These are phyloP conservation scores for Pandemis corylana DNA, from an alignment of 2,888 invertebrate genomes.

Conservation along the genomic window DNA sequence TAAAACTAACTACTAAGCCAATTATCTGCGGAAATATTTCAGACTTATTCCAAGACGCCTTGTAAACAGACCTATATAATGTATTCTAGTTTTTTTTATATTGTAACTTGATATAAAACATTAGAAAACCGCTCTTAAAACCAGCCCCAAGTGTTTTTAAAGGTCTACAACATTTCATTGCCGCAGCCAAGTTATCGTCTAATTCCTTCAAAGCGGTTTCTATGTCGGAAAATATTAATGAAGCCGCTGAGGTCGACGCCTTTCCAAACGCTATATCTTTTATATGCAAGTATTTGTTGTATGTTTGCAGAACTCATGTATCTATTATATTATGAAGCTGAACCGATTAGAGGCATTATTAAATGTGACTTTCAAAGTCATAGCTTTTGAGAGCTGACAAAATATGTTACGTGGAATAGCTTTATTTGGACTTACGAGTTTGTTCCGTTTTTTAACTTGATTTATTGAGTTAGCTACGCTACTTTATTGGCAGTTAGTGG, in stretches of 20 bases:
- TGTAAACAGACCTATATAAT: no score
- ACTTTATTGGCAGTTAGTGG: no score
- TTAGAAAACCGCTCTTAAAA: not conserved
- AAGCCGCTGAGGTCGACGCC: conserved; percentile 29
- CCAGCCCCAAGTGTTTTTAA: not conserved
- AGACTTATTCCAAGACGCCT: no score
- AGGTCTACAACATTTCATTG: conserved; percentile 18
- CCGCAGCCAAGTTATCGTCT: conserved; percentile 5
- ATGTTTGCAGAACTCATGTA: not conserved
- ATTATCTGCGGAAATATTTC: no score
- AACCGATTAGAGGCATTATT: not conserved
- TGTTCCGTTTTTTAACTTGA: not conserved
- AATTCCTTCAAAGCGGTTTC: conserved; percentile 21
- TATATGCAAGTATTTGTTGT: not conserved
- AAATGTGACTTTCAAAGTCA: conserved; percentile 6
- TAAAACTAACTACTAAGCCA: no score
- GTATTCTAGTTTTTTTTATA: no score
- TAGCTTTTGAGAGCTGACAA: not conserved
- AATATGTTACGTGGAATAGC: not conserved
- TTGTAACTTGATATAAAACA: no score
- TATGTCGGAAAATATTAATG: conserved; percentile 32
- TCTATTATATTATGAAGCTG: not conserved
- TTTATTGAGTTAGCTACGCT: not conserved
- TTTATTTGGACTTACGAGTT: conserved; percentile 6
- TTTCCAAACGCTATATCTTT: conserved; percentile 19